A percentile compares a stretch with the other conserved stretches of the same genome.
Evolutionary conservation across 2,113 vertebrate species (phyloP).

Genomic region (Pyxicephalus adspersus): DNA sequence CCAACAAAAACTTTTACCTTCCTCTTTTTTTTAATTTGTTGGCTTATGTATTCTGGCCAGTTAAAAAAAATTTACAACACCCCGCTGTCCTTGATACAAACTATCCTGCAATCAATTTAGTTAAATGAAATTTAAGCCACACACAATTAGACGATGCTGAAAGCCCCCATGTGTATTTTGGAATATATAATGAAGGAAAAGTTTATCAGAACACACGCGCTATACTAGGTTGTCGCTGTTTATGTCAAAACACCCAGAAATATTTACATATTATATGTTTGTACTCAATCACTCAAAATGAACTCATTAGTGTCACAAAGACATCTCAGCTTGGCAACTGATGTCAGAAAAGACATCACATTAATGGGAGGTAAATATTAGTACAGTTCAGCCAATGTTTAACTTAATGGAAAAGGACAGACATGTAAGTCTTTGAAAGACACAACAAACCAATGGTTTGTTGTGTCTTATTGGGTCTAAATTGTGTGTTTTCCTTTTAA

Average conservation of each 20-base stretch:
- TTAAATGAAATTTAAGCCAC: slow-evolving; percentile 68
- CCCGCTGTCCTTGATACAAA: slow-evolving; percentile 60
- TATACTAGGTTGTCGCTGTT: slow-evolving; percentile 45
- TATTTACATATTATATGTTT: slow-evolving; percentile 56
- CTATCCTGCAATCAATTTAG: slow-evolving; percentile 61
- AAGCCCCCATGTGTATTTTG: slow-evolving; percentile 56
- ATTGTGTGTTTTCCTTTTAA: too few species aligned
- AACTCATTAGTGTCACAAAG: slow-evolving; percentile 63
- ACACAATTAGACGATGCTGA: slow-evolving; percentile 53
- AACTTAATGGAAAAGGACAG: not conserved
- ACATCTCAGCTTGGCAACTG: not conserved
- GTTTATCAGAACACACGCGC: slow-evolving; percentile 58
- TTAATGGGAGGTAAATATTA: not conserved
- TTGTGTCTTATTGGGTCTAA: too few species aligned
- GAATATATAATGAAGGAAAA: slow-evolving; percentile 61
- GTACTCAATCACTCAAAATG: slow-evolving; percentile 59
- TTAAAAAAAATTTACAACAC: slow-evolving; percentile 69
- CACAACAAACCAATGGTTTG: too few species aligned
- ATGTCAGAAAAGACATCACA: not conserved
- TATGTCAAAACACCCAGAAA: slow-evolving; percentile 57
- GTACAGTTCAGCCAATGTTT: not conserved
- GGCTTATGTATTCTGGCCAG: slow-evolving; percentile 56
- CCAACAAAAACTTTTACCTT: slow-evolving; percentile 18
- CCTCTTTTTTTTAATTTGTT: slow-evolving; percentile 56
- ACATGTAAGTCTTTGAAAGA: too few species aligned